Evolutionary conservation across 1,140 invertebrate genomes (phyloP).

Genomic region (Gryon sp.): DNA sequence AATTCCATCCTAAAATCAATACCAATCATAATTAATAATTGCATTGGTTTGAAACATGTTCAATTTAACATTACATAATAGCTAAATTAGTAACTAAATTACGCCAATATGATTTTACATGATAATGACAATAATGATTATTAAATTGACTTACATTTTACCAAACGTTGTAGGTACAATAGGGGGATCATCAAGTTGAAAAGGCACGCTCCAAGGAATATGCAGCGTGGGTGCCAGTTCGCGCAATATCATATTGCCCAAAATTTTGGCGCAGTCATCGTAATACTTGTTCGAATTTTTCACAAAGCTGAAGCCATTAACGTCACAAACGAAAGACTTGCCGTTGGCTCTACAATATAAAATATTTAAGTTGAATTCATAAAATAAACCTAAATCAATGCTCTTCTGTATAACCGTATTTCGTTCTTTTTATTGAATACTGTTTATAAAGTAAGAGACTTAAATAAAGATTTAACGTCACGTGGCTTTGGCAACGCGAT

Average conservation of each 20-base stretch:
- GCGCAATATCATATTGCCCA: conserved; percentile 95
- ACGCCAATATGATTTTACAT: no score
- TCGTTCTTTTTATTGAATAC: no score
- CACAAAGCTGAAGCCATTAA: conserved; percentile 99
- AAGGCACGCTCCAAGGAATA: conserved; percentile 97
- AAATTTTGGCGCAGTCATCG: conserved; percentile 98
- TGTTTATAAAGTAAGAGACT: conserved; percentile 13
- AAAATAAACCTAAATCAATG: neutral
- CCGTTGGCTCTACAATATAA: conserved; percentile 93
- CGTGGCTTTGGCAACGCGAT: conserved; percentile 18
- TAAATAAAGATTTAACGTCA: conserved; percentile 30
- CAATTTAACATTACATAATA: no score
- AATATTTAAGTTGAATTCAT: neutral
- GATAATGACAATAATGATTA: no score
- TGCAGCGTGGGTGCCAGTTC: conserved; percentile 96
- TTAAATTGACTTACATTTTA: conserved; percentile 95
- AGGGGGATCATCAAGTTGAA: conserved; percentile 98
- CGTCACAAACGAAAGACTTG: conserved; percentile 99
- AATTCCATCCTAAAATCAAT: conserved; percentile 91
- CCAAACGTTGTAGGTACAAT: conserved; percentile 99
- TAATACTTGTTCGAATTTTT: conserved; percentile 99
- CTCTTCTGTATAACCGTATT: no score
- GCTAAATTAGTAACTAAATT: no score
- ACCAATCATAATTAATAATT: neutral
- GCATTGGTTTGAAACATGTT: neutral